Base-by-base conservation (phyloP, 2,888 invertebrate species). In the Heliothis peltigera region DNA sequence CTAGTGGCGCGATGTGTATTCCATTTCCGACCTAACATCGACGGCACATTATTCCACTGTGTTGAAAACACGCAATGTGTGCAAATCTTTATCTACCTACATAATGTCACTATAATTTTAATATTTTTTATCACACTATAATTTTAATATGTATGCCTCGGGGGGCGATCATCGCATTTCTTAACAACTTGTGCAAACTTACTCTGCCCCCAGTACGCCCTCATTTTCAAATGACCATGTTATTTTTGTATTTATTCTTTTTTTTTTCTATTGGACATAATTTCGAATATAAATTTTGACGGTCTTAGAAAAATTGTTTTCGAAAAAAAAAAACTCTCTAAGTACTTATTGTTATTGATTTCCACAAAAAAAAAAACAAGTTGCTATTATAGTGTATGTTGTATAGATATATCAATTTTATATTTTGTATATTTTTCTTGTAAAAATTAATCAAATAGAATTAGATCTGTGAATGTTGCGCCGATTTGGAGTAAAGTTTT, bases 401-500 rank as follows among this genome's bases (percentile, higher is more conserved):
- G 91, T 91, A 90, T 88, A 92, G 89, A 89, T 89, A 91, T 91
- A 91, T 92, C 91, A 90, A 92, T 91, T 93, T 92, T 91, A 92
- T 93, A 92, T 93, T 92, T 92, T 93, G 90, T 94, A 92, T 91
- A 80, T 91, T 91, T 90, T 92, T 89, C 89, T 89, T 93, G 91
- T 92, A 92, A 89, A 93, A 92, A 91, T 87, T 90, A 91, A 91
- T 92, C 89, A 91, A 87, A 91, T 92, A 92, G 89, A 87, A 83
- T 89, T 91, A 91, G 89, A 92, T 90, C 91, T 91, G 90, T 88
- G 88, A 81, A 87, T 86, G 84, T 87, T 84, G 77, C 82, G 83
- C 81, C 74, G 68, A 75, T 75, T 76, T 70, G 64, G 47, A 70
- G 62, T 63, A 67, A 62, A 51, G 28, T 39, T 48, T 52, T 70